Evolutionary conservation across 1,140 invertebrate species (phyloP), one percentile per base, ranked within the genome.

Genomic region (Rhyacophila brunnea): DNA sequence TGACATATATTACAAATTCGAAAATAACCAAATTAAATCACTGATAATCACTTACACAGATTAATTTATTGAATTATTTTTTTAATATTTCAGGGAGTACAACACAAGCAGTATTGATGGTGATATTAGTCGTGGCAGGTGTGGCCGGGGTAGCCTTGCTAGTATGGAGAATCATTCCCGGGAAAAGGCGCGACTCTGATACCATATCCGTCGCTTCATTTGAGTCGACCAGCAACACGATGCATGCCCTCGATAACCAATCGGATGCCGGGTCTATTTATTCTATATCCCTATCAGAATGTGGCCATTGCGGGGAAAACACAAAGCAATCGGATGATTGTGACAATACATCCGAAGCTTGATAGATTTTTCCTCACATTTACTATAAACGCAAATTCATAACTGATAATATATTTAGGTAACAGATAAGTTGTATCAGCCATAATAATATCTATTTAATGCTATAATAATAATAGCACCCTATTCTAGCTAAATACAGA

Each of bases 261-360:
- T 77, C 74, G 1, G 74, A 78, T 49, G 57, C 67, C 66, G 74
- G 74, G 54, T 79, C 77, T 0, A 69, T 79, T 9, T 79, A 79
- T 54, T 79, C 77, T 0, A 78, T 79, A 47, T 75, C 74, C 0
- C 60, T 79, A 28, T 78, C 77, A 15, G 77, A 79, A 60, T 75
- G 73, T 64, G 73, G 74, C 15, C 73, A 75, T 32, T 65, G 63
- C 14, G 63, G 63, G n/a, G 70, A 71, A 35, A 55, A 59, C 5
- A 61, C 67, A 10, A 77, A 74, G 57, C 76, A 74, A 62, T 40
- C 67, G 14, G 70, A 62, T 42, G 71, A 74, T 14, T 66, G 67
- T 5, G 77, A 77, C 28, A 75, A 79, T 61, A 77, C 75, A 47
- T 78, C 77, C 6, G 77, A 79, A 66, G 77, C 75, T 49, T 78